These are phyloP conservation scores for Zaprionus gabonicus DNA, from an alignment of 1,140 invertebrate genomes.

Conservation along the genomic window DNA sequence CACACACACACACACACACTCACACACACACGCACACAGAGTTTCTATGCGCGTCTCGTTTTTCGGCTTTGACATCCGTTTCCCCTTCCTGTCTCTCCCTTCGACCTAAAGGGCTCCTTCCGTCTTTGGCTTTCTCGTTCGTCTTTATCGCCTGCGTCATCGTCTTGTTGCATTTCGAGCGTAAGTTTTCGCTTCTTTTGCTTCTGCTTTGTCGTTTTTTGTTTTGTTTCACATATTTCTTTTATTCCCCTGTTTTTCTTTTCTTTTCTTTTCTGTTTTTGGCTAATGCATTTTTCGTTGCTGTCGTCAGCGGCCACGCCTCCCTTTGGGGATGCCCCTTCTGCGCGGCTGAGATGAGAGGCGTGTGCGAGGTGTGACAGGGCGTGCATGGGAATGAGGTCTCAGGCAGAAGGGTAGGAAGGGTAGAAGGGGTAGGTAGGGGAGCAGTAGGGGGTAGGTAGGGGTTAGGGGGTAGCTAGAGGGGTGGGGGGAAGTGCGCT, in stretches of 20 bases:
- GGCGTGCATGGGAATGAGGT: no score
- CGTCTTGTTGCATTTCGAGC: conserved; percentile 46
- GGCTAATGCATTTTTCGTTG: conserved; percentile 50
- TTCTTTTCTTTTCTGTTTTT: conserved; percentile 14
- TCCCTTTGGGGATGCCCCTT: not conserved
- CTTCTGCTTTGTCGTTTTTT: not conserved
- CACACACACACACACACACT: no score
- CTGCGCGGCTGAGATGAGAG: not conserved
- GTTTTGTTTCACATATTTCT: conserved; percentile 8
- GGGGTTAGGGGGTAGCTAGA: not conserved
- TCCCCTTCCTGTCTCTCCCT: not conserved
- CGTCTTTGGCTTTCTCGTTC: conserved; percentile 4
- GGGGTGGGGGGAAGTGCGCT: not conserved
- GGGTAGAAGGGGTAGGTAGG: no score
- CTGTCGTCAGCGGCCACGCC: conserved; percentile 35
- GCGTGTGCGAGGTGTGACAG: not conserved
- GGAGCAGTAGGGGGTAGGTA: no score
- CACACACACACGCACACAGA: no score
- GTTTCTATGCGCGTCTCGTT: not conserved
- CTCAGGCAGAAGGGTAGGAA: not conserved
- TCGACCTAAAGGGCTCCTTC: not conserved
- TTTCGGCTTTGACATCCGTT: conserved; percentile 23
- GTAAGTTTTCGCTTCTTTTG: conserved; percentile 22
- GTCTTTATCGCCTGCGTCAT: conserved; percentile 34
- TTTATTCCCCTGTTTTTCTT: conserved; percentile 15